Evolutionary conservation across 2,888 invertebrate genomes (phyloP), one percentile per base, ranked within the genome.

Genomic region (Siphlonurus alternatus): DNA sequence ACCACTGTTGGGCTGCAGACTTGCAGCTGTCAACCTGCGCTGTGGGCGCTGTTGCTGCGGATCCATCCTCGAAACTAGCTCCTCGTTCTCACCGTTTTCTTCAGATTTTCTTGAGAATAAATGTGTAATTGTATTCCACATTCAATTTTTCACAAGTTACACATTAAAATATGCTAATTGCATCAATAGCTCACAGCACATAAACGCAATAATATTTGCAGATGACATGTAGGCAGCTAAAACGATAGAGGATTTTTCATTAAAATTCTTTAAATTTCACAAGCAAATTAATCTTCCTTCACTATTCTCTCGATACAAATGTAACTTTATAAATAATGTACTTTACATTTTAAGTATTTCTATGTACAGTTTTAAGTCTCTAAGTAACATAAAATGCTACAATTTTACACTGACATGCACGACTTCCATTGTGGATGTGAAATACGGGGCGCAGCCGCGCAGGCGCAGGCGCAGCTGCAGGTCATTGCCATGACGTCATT

Each of bases 391-490:
- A 56, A 56, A 56, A 56, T 20, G 56, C 56, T 56, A 56, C n/a
- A 20, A 56, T 20, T 56, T 56, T 56, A 22, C 56, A 56, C 56
- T 56, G 56, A 56, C 56, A 56, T 56, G 56, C 56, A 56, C 56
- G 56, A 56, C 56, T 56, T 56, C 56, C 56, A 56, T 56, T 56
- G 56, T 56, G 56, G 20, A 56, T 56, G 56, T 56, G 56, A 56
- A 56, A 20, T 56, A 56, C 22, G n/a, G 56, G 56, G 56, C 22
- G 56, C 56, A 20, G 56, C 56, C 56, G 56, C 56, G 56, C 56
- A 56, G 56, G 56, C 56, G 56, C 56, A 38, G 15, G n/a, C 56
- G 56, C 56, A 20, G 56, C 56, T 22, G 56, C 56, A 56, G 56
- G 56, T 56, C 38, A 56, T 22, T 22, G 22, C 19, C 56, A 56